phyloP scores from a whole-genome alignment of 2,888 invertebrate genomes.

The Rhingia rostrata region DNA sequence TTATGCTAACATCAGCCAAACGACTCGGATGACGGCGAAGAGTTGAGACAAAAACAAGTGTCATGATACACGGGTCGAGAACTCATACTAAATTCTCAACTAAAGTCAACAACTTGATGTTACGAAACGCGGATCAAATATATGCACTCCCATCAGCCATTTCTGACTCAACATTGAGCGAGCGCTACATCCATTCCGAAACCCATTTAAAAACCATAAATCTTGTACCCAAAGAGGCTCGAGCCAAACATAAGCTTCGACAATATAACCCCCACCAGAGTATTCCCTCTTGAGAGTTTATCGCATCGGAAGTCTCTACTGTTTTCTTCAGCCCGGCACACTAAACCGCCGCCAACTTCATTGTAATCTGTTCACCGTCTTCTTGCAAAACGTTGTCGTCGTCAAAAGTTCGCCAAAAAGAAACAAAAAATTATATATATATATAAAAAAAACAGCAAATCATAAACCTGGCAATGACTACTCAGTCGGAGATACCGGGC shows the following conservation, averaged over 20 bases:
- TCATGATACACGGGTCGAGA: slow-evolving; percentile 62
- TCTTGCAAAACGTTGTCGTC: neutral
- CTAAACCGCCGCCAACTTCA: slow-evolving; percentile 33
- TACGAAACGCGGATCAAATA: slow-evolving; percentile 56
- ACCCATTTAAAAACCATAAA: slow-evolving; percentile 67
- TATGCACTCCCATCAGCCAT: slow-evolving; percentile 43
- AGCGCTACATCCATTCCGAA: slow-evolving; percentile 55
- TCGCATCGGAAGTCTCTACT: slow-evolving; percentile 50
- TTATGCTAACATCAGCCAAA: slow-evolving; percentile 44
- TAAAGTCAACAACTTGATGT: slow-evolving; percentile 65
- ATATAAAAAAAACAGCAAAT: slow-evolving; percentile 5
- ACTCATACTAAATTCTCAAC: slow-evolving; percentile 42
- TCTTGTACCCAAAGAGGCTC: slow-evolving; percentile 61
- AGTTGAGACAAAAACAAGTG: slow-evolving; percentile 67
- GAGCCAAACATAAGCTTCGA: slow-evolving; percentile 61
- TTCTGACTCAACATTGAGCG: slow-evolving; percentile 54
- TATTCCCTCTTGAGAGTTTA: slow-evolving; percentile 55
- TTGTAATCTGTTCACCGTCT: slow-evolving; percentile 18
- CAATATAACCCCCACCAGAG: slow-evolving; percentile 32
- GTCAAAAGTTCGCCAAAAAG: slow-evolving; percentile 30
- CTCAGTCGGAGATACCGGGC: slow-evolving; percentile 43
- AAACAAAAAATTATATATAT: neutral
- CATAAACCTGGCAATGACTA: slow-evolving; percentile 56
- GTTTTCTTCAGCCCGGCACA: neutral
- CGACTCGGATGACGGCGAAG: slow-evolving; percentile 32